A percentile compares a stretch with the other conserved stretches of the same genome.
phyloP scores from a whole-genome alignment of 1,140 invertebrate species.

The Orchesella cincta region DNA sequence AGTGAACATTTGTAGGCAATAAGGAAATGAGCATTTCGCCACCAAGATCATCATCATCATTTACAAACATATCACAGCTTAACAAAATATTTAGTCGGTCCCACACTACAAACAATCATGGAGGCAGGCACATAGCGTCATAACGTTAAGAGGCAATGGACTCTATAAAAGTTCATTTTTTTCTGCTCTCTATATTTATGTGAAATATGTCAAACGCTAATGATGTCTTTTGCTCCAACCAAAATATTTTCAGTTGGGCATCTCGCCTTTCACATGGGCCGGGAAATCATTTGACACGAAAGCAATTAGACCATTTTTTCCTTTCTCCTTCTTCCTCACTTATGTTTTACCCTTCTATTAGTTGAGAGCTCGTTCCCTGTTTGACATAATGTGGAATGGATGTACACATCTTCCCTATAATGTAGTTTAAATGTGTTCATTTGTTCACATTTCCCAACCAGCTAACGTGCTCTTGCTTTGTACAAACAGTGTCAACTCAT shows the following conservation, averaged over 20 bases:
- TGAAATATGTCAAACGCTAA: conserved; percentile 49
- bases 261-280: conserved; percentile 51
- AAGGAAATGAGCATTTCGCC: background rate
- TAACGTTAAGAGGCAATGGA: background rate
- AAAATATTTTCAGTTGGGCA: conserved; percentile 49
- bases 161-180: background rate
- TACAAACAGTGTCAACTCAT: background rate
- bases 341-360: background rate
- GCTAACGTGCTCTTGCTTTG: background rate
- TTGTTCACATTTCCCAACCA: background rate
- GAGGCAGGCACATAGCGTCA: too few relatives aligned
- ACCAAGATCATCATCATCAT: conserved; percentile 1
- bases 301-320: conserved; percentile 51
- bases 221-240: conserved; percentile 45
- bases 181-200: conserved; percentile 24
- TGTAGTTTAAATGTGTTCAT: conserved; percentile 2
- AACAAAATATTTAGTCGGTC: background rate
- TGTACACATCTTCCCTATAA: too few relatives aligned
- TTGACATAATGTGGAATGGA: too few relatives aligned
- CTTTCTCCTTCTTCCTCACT: background rate
- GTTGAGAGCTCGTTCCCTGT: background rate
- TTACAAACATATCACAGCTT: conserved; percentile 12
- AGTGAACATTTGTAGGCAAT: background rate
- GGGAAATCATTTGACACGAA: conserved; percentile 53
- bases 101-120: background rate